These are phyloP conservation scores for human (Homo sapiens) DNA, from an alignment of 2,113 vertebrate species.

Conservation along the genomic window GRCh38 chr4:186071001-186071500, in stretches of 20 bases:
- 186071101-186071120: not conserved
- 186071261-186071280: not conserved
- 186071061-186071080: not conserved
- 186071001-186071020: not conserved
- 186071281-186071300: not conserved
- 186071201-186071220: not conserved
- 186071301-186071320: not conserved
- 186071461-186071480: not conserved
- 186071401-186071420: not conserved
- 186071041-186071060: not conserved
- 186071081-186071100: not conserved
- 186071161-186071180: not conserved
- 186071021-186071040: not conserved
- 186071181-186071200: not conserved
- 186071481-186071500: not conserved
- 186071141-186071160: not conserved
- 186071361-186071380: not conserved
- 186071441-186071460: not conserved
- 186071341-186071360: not conserved
- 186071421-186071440: not conserved
- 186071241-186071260: not conserved
- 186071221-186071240: not conserved
- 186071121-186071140: not conserved
- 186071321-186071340: not conserved
- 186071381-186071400: not conserved